Evolutionary conservation across 2,888 invertebrate species (phyloP).

Genomic region (Strigamia maritima): DNA sequence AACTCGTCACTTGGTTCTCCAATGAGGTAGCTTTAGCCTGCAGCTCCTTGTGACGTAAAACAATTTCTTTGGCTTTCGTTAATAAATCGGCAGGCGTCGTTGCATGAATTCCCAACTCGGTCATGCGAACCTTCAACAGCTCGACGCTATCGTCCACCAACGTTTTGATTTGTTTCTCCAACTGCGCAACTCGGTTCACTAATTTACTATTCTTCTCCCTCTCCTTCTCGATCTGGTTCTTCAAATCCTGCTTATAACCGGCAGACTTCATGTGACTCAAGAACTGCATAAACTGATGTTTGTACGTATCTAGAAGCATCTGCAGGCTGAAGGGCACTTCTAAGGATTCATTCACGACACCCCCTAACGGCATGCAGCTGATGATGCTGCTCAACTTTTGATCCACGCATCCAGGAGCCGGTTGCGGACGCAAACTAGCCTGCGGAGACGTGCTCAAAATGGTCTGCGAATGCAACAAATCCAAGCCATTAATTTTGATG

Average conservation of each 20-base stretch:
- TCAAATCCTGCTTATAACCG: conserved; percentile 67
- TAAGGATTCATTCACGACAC: conserved; percentile 65
- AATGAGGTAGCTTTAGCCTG: conserved; percentile 83
- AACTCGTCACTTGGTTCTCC: conserved; percentile 68
- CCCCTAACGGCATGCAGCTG: conserved; percentile 62
- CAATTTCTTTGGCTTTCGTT: conserved; percentile 71
- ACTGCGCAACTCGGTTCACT: conserved; percentile 77
- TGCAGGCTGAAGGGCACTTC: conserved; percentile 77
- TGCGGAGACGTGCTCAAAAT: conserved; percentile 79
- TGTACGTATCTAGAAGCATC: conserved; percentile 78
- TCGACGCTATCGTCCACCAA: conserved; percentile 88
- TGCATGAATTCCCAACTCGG: conserved; percentile 76
- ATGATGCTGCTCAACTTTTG: conserved; percentile 70
- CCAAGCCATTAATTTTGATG: conserved; percentile 78
- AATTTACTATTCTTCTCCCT: conserved; percentile 78
- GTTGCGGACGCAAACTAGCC: conserved; percentile 59
- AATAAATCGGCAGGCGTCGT: conserved; percentile 78
- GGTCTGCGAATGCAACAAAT: conserved; percentile 83
- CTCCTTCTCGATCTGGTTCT: conserved; percentile 75
- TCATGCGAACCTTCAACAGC: conserved; percentile 81
- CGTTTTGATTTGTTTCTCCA: conserved; percentile 89
- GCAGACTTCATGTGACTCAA: conserved; percentile 79
- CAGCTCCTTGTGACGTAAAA: conserved; percentile 84
- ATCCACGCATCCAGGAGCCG: conserved; percentile 87
- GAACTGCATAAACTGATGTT: conserved; percentile 80